Conservation (phyloP, 2,888 invertebrate species). For the Geotrupes spiniger region DNA sequence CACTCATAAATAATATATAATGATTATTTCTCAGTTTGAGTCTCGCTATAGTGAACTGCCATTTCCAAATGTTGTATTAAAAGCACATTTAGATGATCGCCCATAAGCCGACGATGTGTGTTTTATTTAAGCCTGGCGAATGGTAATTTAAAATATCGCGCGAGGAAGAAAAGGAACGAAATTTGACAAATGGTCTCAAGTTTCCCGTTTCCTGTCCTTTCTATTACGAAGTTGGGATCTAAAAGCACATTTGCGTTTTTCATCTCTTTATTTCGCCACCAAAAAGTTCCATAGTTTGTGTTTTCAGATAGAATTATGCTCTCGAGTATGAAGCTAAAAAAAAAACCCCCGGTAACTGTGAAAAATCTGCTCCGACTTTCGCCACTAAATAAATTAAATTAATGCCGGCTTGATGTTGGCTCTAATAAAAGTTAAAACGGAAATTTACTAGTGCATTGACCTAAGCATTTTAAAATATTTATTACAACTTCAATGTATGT, state of each 20-base stretch:
- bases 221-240: constrained; percentile 26
- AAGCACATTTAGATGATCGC: too few relatives aligned
- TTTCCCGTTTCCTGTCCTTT: constrained; percentile 26
- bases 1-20: too few relatives aligned
- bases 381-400: constrained; percentile 4
- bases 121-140: constrained; percentile 11
- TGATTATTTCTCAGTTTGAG: too few relatives aligned
- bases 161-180: constrained; percentile 24
- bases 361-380: constrained; percentile 9
- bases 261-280: constrained; percentile 26
- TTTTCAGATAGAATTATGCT: constrained; percentile 25
- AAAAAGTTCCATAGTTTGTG: constrained; percentile 26
- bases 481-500: too few relatives aligned
- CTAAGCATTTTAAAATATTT: too few relatives aligned
- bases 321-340: constrained; percentile 9
- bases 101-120: not conserved
- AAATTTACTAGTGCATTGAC: too few relatives aligned
- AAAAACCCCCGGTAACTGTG: constrained; percentile 8
- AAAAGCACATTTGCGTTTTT: constrained; percentile 30
- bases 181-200: constrained; percentile 29
- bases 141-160: constrained; percentile 16
- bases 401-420: not conserved
- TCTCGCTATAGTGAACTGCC: too few relatives aligned
- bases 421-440: not conserved
- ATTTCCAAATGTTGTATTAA: too few relatives aligned